Evolutionary conservation across 2,888 invertebrate genomes (phyloP), one percentile per base, ranked within the genome.

Genomic region (Notodonta dromedarius): DNA sequence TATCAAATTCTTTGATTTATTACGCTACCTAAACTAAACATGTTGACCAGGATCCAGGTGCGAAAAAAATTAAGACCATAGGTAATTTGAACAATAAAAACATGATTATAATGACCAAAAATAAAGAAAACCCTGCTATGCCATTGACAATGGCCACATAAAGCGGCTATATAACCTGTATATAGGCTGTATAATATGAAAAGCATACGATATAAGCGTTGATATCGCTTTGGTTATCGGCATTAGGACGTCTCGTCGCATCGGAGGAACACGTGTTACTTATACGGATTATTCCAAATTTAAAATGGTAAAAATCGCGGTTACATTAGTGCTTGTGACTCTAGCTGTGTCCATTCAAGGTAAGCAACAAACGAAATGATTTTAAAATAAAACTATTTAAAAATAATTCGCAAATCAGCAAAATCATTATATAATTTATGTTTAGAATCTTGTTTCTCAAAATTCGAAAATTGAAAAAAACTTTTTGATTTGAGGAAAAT

Each of bases 231-330:
- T 46, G 48, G 40, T 51, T 50, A 39, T 48, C 59, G 61, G 68
- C 80, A 80, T 69, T 72, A 54, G 66, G 57, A 65, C 70, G 63
- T 59, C 58, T 56, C 59, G 42, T 63, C 70, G 60, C 42, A 56
- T 61, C 11, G 55, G 59, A 5, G 69, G 60, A 58, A 68, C 70
- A 58, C 71, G 73, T 67, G 65, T 53, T 56, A 59, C 56, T 40
- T 61, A 54, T 57, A 66, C 58, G 56, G 44, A 24, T 65, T 46
- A 62, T 62, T 59, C 58, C 62, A 61, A 57, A 62, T 63, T 67
- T 59, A 67, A 75, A 74, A 84, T 84, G 84, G 56, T 76, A 53
- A 84, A 76, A 78, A 67, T 81, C 63, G 62, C 69, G 32, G 61
- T 76, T 56, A 63, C 59, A 35, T 58, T 80, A 62, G 65, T 79